These are phyloP conservation scores for Frieseomelitta varia DNA, from an alignment of 1,140 invertebrate genomes.

Conservation along the genomic window DNA sequence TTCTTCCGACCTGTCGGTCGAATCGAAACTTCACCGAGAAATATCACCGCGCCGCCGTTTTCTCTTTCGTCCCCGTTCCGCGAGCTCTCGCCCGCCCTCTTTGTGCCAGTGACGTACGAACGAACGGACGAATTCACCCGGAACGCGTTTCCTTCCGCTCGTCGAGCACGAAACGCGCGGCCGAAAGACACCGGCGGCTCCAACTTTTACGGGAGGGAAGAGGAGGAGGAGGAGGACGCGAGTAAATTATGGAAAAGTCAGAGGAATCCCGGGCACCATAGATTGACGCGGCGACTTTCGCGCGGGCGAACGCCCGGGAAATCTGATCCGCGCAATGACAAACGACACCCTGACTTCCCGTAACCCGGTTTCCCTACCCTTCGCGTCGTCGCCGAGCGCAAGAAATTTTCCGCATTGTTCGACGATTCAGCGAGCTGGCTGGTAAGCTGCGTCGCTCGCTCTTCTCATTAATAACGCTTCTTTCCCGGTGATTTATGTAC, in stretches of 20 bases:
- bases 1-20: conserved; percentile 62
- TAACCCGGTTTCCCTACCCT: conserved; percentile 25
- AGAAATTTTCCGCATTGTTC: conserved; percentile 45
- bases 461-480: conserved; percentile 33
- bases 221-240: background rate
- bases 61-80: background rate
- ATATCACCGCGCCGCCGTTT: conserved; percentile 59
- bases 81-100: background rate
- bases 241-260: conserved; percentile 68
- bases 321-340: conserved; percentile 56
- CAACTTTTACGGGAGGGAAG: conserved; percentile 53
- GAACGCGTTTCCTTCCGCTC: conserved; percentile 70
- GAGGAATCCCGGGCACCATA: conserved; percentile 27
- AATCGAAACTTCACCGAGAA: conserved; percentile 70
- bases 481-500: conserved; percentile 12
- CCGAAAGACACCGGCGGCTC: conserved; percentile 47
- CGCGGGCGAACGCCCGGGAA: conserved; percentile 23
- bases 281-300: conserved; percentile 33
- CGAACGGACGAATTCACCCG: conserved; percentile 61
- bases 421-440: background rate
- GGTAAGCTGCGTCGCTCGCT: background rate
- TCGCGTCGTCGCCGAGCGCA: background rate
- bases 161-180: conserved; percentile 53
- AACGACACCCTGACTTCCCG: conserved; percentile 48
- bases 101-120: conserved; percentile 26